phyloP scores from a whole-genome alignment of 2,797 vertebrate genomes.

The Periophthalmus magnuspinnatus region DNA sequence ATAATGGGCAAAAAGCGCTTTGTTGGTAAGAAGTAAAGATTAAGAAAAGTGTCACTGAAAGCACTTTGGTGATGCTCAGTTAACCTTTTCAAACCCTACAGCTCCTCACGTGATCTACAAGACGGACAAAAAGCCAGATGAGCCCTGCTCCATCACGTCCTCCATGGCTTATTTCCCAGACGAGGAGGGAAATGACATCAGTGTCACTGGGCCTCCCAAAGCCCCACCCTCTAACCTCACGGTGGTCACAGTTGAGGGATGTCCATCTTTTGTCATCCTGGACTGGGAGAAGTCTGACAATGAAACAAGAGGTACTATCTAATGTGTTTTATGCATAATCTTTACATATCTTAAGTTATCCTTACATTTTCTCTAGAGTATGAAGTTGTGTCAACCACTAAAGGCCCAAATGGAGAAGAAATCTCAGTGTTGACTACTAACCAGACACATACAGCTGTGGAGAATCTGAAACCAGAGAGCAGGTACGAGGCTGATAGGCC shows the following conservation, averaged over 20 bases:
- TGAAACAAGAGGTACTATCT: constrained; percentile 86
- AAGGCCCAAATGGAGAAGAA: constrained; percentile 83
- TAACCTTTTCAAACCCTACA: constrained; percentile 44
- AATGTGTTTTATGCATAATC: background rate
- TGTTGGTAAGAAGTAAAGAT: constrained; percentile 75
- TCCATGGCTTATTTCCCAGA: constrained; percentile 87
- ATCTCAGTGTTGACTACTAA: constrained; percentile 89
- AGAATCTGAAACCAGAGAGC: constrained; percentile 95
- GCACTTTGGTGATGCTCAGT: background rate
- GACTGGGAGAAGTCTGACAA: constrained; percentile 93
- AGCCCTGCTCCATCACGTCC: constrained; percentile 94
- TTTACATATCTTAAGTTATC: background rate
- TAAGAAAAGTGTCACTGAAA: background rate
- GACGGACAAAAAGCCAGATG: constrained; percentile 85
- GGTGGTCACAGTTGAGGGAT: constrained; percentile 94
- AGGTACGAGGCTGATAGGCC: constrained; percentile 74
- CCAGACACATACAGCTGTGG: constrained; percentile 94
- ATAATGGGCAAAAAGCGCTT: constrained; percentile 88
- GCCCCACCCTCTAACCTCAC: constrained; percentile 91
- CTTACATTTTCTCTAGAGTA: constrained; percentile 81
- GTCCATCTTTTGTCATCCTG: constrained; percentile 91
- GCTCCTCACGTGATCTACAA: constrained; percentile 92
- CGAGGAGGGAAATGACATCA: constrained; percentile 80
- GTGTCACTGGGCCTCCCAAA: constrained; percentile 83
- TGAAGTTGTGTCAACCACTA: constrained; percentile 87